Evolutionary conservation across 1,140 invertebrate genomes (phyloP).

Genomic region (Procambarus virginalis): DNA sequence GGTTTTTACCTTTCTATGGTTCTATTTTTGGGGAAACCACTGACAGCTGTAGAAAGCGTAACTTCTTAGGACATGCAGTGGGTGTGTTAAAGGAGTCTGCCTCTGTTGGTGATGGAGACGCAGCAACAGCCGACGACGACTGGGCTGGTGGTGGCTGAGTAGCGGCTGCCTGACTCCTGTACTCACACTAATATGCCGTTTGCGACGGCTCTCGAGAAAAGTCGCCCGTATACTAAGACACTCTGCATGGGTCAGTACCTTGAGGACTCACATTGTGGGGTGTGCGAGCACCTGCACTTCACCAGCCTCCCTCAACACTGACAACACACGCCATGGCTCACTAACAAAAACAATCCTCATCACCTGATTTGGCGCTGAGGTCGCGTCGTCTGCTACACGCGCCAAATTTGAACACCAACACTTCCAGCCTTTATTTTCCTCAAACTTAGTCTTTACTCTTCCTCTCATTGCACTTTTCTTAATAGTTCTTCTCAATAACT

Average conservation of each 20-base stretch:
- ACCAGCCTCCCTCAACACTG: constrained; percentile 24
- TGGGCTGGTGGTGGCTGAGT: constrained; percentile 13
- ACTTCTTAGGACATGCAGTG: constrained; percentile 29
- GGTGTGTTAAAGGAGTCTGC: constrained; percentile 12
- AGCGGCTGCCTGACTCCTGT: constrained; percentile 26
- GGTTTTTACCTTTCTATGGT: constrained; percentile 61
- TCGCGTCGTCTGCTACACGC: constrained; percentile 47
- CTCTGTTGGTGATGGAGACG: constrained; percentile 4
- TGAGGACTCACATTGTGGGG: constrained; percentile 23
- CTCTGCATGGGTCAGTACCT: constrained; percentile 65
- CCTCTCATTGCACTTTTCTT: no score
- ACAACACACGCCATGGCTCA: constrained; percentile 22
- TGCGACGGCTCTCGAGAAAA: constrained; percentile 67
- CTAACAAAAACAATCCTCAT: constrained; percentile 39
- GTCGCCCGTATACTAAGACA: constrained; percentile 68
- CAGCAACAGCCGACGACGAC: constrained; percentile 12
- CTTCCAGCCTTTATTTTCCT: no score
- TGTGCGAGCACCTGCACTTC: constrained; percentile 23
- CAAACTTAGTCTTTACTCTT: no score
- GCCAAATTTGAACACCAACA: constrained; percentile 2
- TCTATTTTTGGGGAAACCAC: constrained; percentile 68
- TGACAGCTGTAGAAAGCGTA: constrained; percentile 67
- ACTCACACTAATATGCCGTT: constrained; percentile 64
- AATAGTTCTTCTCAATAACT: no score
- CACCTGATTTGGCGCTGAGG: constrained; percentile 43